Percentiles rank a stretch among this genome's conserved stretches.
phyloP scores from a whole-genome alignment of 37 sponge, comb jelly and placozoan species.

The Eunapius fragilis region DNA sequence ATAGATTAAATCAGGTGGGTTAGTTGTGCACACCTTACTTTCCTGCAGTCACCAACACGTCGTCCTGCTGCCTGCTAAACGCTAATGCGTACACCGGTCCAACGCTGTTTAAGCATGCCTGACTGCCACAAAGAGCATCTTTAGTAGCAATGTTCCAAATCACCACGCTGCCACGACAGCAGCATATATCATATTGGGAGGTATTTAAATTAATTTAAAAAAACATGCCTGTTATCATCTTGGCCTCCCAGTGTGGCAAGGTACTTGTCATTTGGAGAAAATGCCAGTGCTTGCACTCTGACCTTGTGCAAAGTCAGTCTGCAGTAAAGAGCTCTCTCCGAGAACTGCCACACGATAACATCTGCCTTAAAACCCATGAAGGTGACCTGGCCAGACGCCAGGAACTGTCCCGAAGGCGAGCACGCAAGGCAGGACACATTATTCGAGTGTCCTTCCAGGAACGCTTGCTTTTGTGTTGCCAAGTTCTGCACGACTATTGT shows the following conservation, averaged over 20 bases:
- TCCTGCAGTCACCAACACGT: constrained; percentile 94
- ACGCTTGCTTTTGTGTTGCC: constrained; percentile 69
- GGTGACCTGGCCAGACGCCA: constrained; percentile 94
- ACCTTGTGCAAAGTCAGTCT: constrained; percentile 93
- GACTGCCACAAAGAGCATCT: constrained; percentile 94
- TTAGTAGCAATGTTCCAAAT: constrained; percentile 89
- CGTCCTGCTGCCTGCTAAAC: constrained; percentile 75
- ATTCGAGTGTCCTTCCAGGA: constrained; percentile 91
- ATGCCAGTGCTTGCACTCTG: constrained; percentile 92
- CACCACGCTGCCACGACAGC: constrained; percentile 69
- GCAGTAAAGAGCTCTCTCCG: constrained; percentile 56
- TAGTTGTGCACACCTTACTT: constrained; percentile 70
- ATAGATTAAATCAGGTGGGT: not conserved
- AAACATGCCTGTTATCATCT: constrained; percentile 84
- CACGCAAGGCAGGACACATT: constrained; percentile 89
- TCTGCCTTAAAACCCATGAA: constrained; percentile 99
- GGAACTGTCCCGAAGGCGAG: constrained; percentile 75
- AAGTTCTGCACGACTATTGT: constrained; percentile 83
- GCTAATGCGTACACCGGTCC: constrained; percentile 81
- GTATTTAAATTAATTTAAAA: too few species aligned
- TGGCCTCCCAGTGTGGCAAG: constrained; percentile 94
- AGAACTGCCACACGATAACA: constrained; percentile 95
- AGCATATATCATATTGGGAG: not conserved
- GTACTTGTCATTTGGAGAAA: constrained; percentile 93
- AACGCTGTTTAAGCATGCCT: constrained; percentile 90